Conservation (phyloP, 1,140 invertebrate genomes). For the Aphidius gifuensis region DNA sequence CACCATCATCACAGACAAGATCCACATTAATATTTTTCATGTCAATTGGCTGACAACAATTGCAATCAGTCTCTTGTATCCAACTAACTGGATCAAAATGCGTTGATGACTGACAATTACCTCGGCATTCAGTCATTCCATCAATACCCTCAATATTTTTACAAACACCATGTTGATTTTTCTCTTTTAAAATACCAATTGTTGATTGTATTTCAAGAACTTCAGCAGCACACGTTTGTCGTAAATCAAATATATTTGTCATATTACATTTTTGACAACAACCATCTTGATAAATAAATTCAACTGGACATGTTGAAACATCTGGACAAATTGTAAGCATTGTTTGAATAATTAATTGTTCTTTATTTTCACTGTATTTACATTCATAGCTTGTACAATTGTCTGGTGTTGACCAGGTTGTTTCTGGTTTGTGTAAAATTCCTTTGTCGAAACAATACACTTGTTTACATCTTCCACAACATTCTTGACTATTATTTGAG, state of each 20-base stretch:
- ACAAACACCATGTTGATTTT: constrained; percentile 59
- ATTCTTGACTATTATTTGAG: constrained; percentile 49
- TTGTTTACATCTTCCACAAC: constrained; percentile 57
- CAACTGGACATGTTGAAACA: constrained; percentile 58
- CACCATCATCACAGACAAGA: constrained; percentile 59
- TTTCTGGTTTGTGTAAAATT: neutral
- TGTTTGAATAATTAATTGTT: constrained; percentile 57
- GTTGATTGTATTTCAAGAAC: constrained; percentile 56
- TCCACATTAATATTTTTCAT: constrained; percentile 49
- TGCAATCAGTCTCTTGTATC: constrained; percentile 56
- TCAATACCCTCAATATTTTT: constrained; percentile 58
- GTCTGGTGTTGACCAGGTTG: neutral
- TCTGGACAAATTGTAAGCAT: constrained; percentile 61
- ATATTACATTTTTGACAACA: constrained; percentile 68
- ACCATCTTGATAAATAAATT: constrained; percentile 59
- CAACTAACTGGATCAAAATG: constrained; percentile 60
- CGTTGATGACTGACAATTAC: constrained; percentile 64
- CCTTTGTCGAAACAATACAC: neutral
- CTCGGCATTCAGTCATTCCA: constrained; percentile 65
- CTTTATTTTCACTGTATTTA: neutral
- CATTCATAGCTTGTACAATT: neutral
- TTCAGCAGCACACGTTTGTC: constrained; percentile 58
- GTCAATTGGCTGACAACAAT: constrained; percentile 60
- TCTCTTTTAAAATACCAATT: constrained; percentile 56
- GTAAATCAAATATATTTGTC: constrained; percentile 37